These are phyloP conservation scores for Scaptodrosophila latifasciaeformis DNA, from an alignment of 2,888 invertebrate species.

Conservation along the genomic window DNA sequence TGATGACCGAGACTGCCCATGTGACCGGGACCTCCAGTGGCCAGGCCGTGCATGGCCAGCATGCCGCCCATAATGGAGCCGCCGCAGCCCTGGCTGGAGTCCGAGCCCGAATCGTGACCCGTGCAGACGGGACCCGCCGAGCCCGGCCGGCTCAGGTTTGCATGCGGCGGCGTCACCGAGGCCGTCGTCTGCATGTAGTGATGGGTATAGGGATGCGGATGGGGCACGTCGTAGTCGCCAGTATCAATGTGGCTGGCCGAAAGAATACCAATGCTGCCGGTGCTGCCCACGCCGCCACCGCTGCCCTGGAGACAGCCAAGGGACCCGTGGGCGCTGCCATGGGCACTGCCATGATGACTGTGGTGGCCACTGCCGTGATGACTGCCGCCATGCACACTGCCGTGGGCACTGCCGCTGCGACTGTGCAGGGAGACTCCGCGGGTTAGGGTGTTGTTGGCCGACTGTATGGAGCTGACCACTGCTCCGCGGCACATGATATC, in stretches of 20 bases:
- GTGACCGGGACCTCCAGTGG: slow-evolving; percentile 44
- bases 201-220: slow-evolving; percentile 76
- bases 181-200: slow-evolving; percentile 75
- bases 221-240: slow-evolving; percentile 75
- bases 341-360: slow-evolving; percentile 55
- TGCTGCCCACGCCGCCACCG: slow-evolving; percentile 54
- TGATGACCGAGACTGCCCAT: slow-evolving; percentile 70
- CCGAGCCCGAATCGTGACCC: slow-evolving; percentile 75
- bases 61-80: slow-evolving; percentile 74
- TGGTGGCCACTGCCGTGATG: slow-evolving; percentile 55
- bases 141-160: slow-evolving; percentile 74
- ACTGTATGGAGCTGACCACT: slow-evolving; percentile 75
- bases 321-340: slow-evolving; percentile 69
- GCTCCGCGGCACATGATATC: slow-evolving; percentile 76
- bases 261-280: slow-evolving; percentile 72
- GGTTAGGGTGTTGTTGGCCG: slow-evolving; percentile 75
- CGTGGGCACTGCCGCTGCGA: slow-evolving; percentile 71
- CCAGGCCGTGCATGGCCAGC: slow-evolving; percentile 54
- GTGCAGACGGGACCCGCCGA: slow-evolving; percentile 74
- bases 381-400: slow-evolving; percentile 57
- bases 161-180: slow-evolving; percentile 74
- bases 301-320: slow-evolving; percentile 69
- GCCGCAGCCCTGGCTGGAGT: slow-evolving; percentile 73
- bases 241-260: slow-evolving; percentile 73
- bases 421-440: slow-evolving; percentile 74